A percentile compares a stretch with the other conserved stretches of the same genome.
Evolutionary conservation across 1,140 invertebrate genomes (phyloP).

Genomic region (Zophobas atratus): DNA sequence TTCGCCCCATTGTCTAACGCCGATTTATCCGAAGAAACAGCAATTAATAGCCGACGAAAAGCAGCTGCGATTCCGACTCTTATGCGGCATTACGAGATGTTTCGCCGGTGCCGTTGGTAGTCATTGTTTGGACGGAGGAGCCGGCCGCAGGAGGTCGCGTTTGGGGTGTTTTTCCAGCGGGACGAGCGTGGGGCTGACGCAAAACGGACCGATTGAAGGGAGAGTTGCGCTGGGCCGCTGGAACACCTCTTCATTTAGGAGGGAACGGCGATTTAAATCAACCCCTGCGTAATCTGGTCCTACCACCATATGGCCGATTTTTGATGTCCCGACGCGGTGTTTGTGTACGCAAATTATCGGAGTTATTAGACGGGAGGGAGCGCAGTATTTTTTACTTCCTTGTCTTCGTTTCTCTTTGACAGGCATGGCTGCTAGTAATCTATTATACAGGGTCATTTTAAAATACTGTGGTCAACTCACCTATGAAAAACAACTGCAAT

Average conservation of each 20-base stretch:
- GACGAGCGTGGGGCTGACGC: neutral
- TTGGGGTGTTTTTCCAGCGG: constrained; percentile 24
- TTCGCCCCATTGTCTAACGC: constrained; percentile 14
- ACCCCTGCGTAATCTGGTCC: constrained; percentile 50
- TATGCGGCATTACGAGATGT: neutral
- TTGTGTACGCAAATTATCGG: constrained; percentile 51
- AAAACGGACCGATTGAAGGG: neutral
- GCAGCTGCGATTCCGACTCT: constrained; percentile 22
- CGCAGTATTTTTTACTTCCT: no score
- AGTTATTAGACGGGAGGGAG: constrained; percentile 33
- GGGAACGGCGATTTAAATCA: constrained; percentile 49
- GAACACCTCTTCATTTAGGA: constrained; percentile 50
- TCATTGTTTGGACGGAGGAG: constrained; percentile 44
- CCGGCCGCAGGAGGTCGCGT: constrained; percentile 29
- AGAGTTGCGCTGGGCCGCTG: constrained; percentile 29
- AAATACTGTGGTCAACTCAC: no score
- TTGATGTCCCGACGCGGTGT: constrained; percentile 46
- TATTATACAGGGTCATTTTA: no score
- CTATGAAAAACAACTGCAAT: no score
- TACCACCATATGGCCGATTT: constrained; percentile 50
- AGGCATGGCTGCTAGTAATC: no score
- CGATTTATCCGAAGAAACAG: constrained; percentile 13
- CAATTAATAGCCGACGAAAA: constrained; percentile 8
- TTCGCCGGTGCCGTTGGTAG: neutral
- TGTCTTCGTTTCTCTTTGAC: no score